Evolutionary conservation across 2,113 vertebrate species (phyloP).

Genomic region (Tamias sibiricus): DNA sequence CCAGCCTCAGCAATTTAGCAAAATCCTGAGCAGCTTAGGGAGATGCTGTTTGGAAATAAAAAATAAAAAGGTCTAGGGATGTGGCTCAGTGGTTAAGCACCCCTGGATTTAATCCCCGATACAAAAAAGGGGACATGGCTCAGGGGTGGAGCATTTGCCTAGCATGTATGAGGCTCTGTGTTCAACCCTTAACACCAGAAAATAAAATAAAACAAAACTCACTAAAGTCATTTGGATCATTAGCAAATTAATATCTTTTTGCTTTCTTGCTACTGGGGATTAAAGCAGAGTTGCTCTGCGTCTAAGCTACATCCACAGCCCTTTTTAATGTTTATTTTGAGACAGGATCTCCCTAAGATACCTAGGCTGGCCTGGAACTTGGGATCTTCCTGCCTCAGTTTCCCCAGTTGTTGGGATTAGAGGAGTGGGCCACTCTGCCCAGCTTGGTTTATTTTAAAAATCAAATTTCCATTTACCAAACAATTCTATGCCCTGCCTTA

Average conservation of each 20-base stretch:
- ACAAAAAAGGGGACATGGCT: too few species aligned
- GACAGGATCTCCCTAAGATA: too few species aligned
- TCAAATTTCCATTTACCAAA: neutral
- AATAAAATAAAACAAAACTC: too few species aligned
- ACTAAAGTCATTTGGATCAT: neutral
- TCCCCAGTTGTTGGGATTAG: too few species aligned
- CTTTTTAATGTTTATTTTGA: too few species aligned
- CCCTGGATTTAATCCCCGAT: neutral
- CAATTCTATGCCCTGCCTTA: neutral
- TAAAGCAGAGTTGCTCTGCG: too few species aligned
- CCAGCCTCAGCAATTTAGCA: neutral
- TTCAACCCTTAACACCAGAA: too few species aligned
- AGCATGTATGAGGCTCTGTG: neutral
- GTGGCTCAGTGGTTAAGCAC: neutral
- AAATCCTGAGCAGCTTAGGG: neutral
- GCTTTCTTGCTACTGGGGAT: neutral
- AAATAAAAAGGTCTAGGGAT: neutral
- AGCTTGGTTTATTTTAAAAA: neutral
- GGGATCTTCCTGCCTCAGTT: too few species aligned
- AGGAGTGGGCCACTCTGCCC: too few species aligned
- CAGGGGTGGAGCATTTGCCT: too few species aligned
- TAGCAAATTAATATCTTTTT: constrained; percentile 18
- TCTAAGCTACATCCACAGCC: too few species aligned
- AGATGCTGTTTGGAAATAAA: neutral
- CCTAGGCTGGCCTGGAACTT: too few species aligned